Evolutionary conservation across 1,140 invertebrate species (phyloP).

Genomic region (Uloborus diversus): DNA sequence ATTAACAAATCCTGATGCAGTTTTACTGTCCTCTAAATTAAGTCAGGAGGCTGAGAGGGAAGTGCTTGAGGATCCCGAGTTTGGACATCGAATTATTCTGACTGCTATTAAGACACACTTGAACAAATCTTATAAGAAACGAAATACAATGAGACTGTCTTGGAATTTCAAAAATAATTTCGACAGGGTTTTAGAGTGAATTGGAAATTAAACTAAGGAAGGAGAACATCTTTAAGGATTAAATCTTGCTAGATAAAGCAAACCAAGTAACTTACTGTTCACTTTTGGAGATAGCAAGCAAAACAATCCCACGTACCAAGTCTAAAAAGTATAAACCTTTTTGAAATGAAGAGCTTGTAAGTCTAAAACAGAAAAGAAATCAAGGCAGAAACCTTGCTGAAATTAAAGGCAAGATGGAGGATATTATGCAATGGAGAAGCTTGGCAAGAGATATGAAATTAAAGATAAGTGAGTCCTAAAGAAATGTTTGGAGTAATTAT

Average conservation of each 20-base stretch:
- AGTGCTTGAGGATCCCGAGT: neutral
- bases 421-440: neutral
- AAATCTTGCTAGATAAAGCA: neutral
- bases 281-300: neutral
- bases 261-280: conserved; percentile 5
- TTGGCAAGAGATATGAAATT: neutral
- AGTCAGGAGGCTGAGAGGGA: neutral
- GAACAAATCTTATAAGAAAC: neutral
- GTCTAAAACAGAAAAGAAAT: neutral
- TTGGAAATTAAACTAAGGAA: conserved; percentile 8
- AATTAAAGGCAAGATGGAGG: neutral
- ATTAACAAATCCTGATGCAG: neutral
- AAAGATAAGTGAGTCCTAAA: neutral
- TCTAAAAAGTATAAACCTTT: neutral
- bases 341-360: neutral
- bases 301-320: conserved; percentile 3
- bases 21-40: conserved; percentile 1
- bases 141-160: neutral
- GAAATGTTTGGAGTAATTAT: neutral
- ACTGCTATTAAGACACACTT: no score
- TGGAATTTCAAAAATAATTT: conserved; percentile 21
- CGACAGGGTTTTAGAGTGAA: neutral
- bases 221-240: neutral
- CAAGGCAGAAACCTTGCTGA: neutral
- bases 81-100: neutral